Evolutionary conservation across 2,797 vertebrate genomes (phyloP), one percentile per base, ranked within the genome.

Genomic region (Labroides dimidiatus): DNA sequence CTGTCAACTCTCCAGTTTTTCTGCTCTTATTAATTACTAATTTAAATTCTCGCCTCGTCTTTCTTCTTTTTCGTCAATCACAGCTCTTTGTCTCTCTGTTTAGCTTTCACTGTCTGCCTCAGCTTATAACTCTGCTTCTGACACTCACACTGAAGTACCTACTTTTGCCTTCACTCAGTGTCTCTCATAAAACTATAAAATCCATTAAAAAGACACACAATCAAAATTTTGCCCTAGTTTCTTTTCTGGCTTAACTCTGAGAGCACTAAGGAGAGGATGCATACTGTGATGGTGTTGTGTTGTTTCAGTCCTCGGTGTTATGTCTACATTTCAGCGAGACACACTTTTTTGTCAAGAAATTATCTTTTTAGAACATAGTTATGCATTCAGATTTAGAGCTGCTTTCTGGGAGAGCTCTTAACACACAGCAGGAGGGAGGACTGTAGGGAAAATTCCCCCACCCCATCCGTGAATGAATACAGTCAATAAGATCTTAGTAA

Each of bases 61-160:
- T 75, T 68, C 44, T 70, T 68, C 74, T 80, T 81, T n/a, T 76
- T 80, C 76, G 72, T 80, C 77, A 79, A 50, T 84, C 75, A 75
- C 63, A 14, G 50, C 39, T 79, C 66, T 43, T 69, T 85, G 80
- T 84, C 65, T 82, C 75, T 70, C 63, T 47, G 43, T 57, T 80
- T 23, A 63, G 55, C 65, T 65, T 42, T 61, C 64, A 23, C 19
- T 70, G 52, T 75, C 71, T 74, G 27, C 55, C 53, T 72, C 52
- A 49, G 48, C 57, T 61, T 68, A 12, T 71, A 69, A 44, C 20
- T 65, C 45, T 76, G 67, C 64, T 53, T 67, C 20, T 41, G 56
- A 11, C 41, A 62, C 24, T 47, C 48, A 45, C 59, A 59, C 23
- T 60, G 10, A 69, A 62, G 13, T 27, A 16, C 54, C 49, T 37